Evolutionary conservation across 2,888 invertebrate genomes (phyloP), one percentile per base, ranked within the genome.

Genomic region (Cybosia mesomella): DNA sequence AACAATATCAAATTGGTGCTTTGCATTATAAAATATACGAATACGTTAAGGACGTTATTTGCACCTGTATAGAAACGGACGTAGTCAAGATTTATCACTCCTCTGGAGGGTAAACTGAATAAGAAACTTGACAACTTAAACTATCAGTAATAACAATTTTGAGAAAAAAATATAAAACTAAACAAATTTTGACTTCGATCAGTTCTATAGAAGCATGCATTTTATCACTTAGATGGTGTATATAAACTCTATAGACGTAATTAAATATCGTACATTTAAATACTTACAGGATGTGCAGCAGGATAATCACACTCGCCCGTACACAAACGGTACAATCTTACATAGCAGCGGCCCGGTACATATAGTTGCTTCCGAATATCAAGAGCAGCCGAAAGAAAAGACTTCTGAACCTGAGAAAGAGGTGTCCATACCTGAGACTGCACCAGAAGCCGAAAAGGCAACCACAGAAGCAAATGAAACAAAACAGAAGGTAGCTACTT

Each of bases 271-370:
- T 21, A 58, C 54, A 36, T 15, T 59, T 22, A 10, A n/a, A 22
- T 18, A 8, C 58, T 79, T 79, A 21, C 87, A 94, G 94, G 94
- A 94, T 80, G 85, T 86, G 85, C 92, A 90, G 89, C 94, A 92
- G 88, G 91, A 93, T 89, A 92, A 89, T 66, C 81, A 87, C 65
- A 83, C 92, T 87, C 94, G 92, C 78, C 92, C 94, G 0, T 92
- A 92, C 78, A 93, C 94, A 8, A 95, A 95, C 74, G 95, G 95
- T 57, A 92, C 91, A 70, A 85, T 95, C 32, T 77, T 92, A 54
- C 89, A 89, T 68, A 91, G 91, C 71, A 89, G 87, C 75, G 91
- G 92, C 49, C 93, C 93, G 55, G 92, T 93, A 62, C 93, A 91
- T 71, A 94, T 93, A 70, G 90, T 92, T 68, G 87, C 92, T 67